Evolutionary conservation across 1,140 invertebrate species (phyloP), one percentile per base, ranked within the genome.

Genomic region (Drosophila sechellia): DNA sequence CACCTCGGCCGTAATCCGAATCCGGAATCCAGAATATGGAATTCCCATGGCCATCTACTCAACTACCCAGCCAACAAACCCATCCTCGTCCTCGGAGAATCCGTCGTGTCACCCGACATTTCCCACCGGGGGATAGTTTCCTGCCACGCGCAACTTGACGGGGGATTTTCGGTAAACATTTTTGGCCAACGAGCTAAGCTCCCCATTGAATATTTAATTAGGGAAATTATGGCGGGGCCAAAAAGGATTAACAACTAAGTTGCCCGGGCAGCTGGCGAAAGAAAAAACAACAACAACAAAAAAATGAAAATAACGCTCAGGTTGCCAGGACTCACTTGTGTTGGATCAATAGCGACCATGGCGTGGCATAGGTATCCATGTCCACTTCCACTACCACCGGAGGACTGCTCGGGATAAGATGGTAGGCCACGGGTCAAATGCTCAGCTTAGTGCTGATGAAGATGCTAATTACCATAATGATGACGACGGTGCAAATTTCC

Each of bases 131-230:
- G 46, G 22, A 69, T 70, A 73, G 54, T 60, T 72, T 73, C 35
- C 52, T 25, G 52, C 52, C 58, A 56, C 58, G 22, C 56, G 25
- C 53, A 57, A 40, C 58, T n/a, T 31, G 52, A 53, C 25, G 34
- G 22, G 52, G 15, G 50, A 43, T 20, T 34, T n/a, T 20, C 2
- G 42, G 37, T 61, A 61, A 69, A 56, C 46, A 59, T 39, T 71
- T 60, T 20, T 45, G 22, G 25, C 27, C 53, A 34, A 5, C 52
- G 31, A 31, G 27, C 13, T 53, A 43, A 49, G 53, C 49, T 68
- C 46, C 40, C 40, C 58, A 40, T 59, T 68, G 74, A 77, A 77
- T 77, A 77, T 77, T 77, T 76, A 77, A 77, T 77, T 77, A 48
- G 65, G 49, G 20, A 77, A 69, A 77, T 77, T 77, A 77, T 77